Conservation (phyloP, 2,888 invertebrate genomes). For the Exocentrus adspersus region DNA sequence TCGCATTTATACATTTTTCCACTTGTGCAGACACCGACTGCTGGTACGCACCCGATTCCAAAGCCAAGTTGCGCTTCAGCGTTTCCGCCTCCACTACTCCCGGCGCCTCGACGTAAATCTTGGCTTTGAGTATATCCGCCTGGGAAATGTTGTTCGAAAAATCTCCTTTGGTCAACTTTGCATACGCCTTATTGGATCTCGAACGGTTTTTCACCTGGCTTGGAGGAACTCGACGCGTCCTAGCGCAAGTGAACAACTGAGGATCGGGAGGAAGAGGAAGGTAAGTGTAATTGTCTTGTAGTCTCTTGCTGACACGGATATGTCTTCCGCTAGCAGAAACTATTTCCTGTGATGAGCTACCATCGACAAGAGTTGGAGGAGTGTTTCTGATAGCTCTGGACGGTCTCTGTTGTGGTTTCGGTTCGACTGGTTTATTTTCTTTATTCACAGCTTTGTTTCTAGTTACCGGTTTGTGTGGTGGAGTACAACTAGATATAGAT, state of each 20-base stretch:
- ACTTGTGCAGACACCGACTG: neutral
- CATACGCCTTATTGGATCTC: neutral
- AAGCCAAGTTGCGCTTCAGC: constrained; percentile 25
- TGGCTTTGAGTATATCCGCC: constrained; percentile 32
- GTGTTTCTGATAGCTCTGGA: neutral
- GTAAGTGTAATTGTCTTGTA: constrained; percentile 19
- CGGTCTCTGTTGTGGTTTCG: neutral
- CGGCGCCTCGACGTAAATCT: neutral
- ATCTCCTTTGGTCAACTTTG: constrained; percentile 23
- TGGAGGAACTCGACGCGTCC: constrained; percentile 21
- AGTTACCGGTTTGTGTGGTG: neutral
- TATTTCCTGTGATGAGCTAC: neutral
- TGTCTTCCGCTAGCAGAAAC: constrained; percentile 15
- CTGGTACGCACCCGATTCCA: neutral
- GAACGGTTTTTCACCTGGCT: constrained; percentile 8
- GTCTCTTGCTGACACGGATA: constrained; percentile 26
- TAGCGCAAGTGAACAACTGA: constrained; percentile 22
- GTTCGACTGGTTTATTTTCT: too few relatives aligned
- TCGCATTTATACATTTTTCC: neutral
- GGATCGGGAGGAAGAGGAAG: too few relatives aligned
- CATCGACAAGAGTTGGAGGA: neutral
- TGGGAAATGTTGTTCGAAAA: constrained; percentile 38
- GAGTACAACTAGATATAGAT: constrained; percentile 49
- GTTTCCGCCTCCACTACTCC: constrained; percentile 28
- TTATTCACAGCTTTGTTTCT: neutral